These are phyloP conservation scores for Sclerodermus sp. DNA, from an alignment of 2,888 invertebrate species.

Conservation along the genomic window DNA sequence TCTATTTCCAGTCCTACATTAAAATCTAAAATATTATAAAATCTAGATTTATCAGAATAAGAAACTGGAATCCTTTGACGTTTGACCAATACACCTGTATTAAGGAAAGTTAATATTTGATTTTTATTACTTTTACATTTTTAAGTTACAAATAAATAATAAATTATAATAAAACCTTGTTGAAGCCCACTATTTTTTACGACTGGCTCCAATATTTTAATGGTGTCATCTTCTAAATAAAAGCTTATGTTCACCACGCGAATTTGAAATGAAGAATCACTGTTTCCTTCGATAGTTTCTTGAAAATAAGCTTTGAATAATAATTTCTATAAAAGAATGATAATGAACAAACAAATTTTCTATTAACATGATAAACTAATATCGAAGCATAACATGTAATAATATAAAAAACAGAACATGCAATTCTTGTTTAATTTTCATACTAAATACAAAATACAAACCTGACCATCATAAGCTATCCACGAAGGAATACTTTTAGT, in stretches of 20 bases:
- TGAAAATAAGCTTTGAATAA: slow-evolving; percentile 79
- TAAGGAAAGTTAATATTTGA: too few species aligned
- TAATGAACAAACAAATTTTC: too few species aligned
- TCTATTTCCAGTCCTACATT: slow-evolving; percentile 81
- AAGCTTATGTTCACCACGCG: slow-evolving; percentile 83
- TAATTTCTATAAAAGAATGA: slow-evolving; percentile 64
- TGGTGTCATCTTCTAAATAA: slow-evolving; percentile 88
- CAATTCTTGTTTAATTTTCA: slow-evolving; percentile 2
- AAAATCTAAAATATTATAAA: slow-evolving; percentile 80
- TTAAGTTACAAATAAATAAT: too few species aligned
- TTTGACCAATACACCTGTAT: slow-evolving; percentile 73
- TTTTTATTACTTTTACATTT: too few species aligned
- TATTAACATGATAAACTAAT: too few species aligned
- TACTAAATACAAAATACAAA: slow-evolving; percentile 51
- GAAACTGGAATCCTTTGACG: slow-evolving; percentile 82
- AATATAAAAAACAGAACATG: not conserved
- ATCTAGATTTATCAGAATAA: slow-evolving; percentile 64
- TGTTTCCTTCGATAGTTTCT: slow-evolving; percentile 75
- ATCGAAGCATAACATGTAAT: too few species aligned
- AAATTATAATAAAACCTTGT: slow-evolving; percentile 69
- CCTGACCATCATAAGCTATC: slow-evolving; percentile 87
- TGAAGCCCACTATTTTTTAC: slow-evolving; percentile 82
- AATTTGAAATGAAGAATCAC: slow-evolving; percentile 68
- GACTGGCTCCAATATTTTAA: slow-evolving; percentile 82
- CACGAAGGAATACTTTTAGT: slow-evolving; percentile 78